Conservation (phyloP, 2,797 vertebrate species). For the Pterois miles region DNA sequence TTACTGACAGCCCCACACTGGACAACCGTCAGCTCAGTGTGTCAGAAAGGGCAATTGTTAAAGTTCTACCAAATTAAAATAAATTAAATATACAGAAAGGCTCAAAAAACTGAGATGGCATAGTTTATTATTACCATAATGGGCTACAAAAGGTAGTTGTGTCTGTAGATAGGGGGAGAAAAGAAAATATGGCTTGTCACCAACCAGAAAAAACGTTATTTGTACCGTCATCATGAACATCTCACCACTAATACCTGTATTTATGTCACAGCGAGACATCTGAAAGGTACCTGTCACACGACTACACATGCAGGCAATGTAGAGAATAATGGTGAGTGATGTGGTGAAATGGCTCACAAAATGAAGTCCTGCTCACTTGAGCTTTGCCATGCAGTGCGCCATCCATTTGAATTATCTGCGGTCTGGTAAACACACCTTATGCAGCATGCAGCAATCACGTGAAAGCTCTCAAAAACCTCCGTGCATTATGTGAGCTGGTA, state of each 20-base stretch:
- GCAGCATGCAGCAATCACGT: constrained; percentile 42
- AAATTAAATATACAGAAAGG: neutral
- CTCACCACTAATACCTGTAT: constrained; percentile 41
- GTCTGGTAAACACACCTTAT: constrained; percentile 71
- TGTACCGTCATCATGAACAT: constrained; percentile 25
- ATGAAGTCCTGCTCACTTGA: constrained; percentile 74
- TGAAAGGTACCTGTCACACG: constrained; percentile 58
- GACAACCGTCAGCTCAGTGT: too few species aligned
- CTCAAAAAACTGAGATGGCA: neutral
- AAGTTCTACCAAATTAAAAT: neutral
- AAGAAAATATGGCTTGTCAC: neutral
- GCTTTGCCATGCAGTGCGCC: constrained; percentile 53
- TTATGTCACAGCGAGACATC: constrained; percentile 30
- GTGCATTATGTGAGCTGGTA: constrained; percentile 48
- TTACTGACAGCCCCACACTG: too few species aligned
- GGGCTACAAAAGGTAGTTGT: neutral
- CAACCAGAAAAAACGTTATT: constrained; percentile 5
- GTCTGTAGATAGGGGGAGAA: neutral
- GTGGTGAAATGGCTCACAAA: constrained; percentile 78
- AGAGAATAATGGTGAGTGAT: constrained; percentile 77
- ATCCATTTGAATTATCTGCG: constrained; percentile 77
- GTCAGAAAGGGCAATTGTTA: too few species aligned
- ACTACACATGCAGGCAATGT: constrained; percentile 51
- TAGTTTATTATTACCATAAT: constrained; percentile 21
- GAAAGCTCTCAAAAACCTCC: constrained; percentile 29